phyloP scores from a whole-genome alignment of 2,797 vertebrate genomes.

The Trichosurus vulpecula region DNA sequence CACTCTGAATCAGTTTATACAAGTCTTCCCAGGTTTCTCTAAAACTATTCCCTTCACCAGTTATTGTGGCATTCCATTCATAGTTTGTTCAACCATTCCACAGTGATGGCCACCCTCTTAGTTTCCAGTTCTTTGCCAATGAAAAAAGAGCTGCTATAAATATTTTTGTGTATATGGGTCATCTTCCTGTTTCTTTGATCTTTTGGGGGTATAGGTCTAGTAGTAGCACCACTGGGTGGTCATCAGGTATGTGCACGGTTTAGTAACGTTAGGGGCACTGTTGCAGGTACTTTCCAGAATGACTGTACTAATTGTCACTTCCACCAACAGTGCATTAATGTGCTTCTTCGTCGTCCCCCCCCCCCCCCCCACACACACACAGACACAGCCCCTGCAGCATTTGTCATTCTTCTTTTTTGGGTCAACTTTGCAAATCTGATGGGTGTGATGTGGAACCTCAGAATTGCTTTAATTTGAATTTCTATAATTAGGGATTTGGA shows the following conservation, averaged over 20 bases:
- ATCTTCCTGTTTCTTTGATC: too few species aligned
- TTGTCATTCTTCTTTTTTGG: neutral
- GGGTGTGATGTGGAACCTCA: neutral
- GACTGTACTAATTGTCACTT: neutral
- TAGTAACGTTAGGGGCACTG: neutral
- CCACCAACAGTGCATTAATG: neutral
- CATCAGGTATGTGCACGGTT: neutral
- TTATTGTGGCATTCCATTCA: neutral
- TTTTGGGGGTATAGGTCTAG: neutral
- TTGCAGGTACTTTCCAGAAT: neutral
- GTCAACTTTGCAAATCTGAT: neutral
- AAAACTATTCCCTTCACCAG: neutral
- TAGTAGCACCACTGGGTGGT: neutral
- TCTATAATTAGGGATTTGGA: neutral
- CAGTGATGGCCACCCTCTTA: neutral
- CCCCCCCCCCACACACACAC: neutral
- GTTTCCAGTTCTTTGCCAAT: neutral
- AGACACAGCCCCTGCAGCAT: neutral
- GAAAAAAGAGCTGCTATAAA: neutral
- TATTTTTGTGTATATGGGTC: neutral
- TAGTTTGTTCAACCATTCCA: neutral
- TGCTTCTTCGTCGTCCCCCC: too few species aligned
- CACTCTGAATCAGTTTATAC: neutral
- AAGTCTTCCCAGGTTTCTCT: neutral
- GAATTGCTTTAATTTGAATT: neutral